These are phyloP conservation scores for Anguilla japonica DNA, from an alignment of 2,113 vertebrate species.

Conservation along the genomic window DNA sequence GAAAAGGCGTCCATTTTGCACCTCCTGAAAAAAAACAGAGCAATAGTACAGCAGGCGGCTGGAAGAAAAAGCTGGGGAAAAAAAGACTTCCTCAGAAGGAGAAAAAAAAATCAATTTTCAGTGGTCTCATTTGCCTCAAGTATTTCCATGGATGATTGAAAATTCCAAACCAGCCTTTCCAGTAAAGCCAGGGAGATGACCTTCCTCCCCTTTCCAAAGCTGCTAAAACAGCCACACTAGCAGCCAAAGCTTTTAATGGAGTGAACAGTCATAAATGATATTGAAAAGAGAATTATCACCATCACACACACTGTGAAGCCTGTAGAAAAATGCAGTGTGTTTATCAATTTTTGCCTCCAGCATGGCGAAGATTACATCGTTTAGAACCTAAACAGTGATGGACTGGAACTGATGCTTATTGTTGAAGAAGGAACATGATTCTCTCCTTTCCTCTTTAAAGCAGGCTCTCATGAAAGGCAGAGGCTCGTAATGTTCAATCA, in stretches of 20 bases:
- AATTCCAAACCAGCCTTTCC: neutral
- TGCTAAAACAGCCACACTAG: neutral
- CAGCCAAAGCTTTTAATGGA: neutral
- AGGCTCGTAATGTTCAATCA: too few relatives aligned
- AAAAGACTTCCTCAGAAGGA: neutral
- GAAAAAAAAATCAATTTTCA: neutral
- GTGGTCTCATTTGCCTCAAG: neutral
- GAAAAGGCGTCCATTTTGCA: slow-evolving; percentile 97
- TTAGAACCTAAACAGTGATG: neutral
- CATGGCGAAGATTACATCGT: neutral
- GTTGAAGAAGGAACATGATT: neutral
- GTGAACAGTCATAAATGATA: neutral
- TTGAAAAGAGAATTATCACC: neutral
- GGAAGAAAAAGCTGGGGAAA: neutral
- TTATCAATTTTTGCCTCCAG: neutral
- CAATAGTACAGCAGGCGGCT: neutral
- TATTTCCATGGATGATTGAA: neutral
- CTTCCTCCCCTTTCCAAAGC: neutral
- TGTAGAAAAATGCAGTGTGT: neutral
- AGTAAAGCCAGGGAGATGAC: neutral
- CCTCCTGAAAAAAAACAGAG: slow-evolving; percentile 77
- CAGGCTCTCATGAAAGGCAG: too few relatives aligned
- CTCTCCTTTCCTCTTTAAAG: too few relatives aligned
- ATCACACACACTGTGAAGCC: neutral
- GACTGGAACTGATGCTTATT: neutral